Evolutionary conservation across 1,140 invertebrate species (phyloP).

Genomic region (Hypothenemus hampei): DNA sequence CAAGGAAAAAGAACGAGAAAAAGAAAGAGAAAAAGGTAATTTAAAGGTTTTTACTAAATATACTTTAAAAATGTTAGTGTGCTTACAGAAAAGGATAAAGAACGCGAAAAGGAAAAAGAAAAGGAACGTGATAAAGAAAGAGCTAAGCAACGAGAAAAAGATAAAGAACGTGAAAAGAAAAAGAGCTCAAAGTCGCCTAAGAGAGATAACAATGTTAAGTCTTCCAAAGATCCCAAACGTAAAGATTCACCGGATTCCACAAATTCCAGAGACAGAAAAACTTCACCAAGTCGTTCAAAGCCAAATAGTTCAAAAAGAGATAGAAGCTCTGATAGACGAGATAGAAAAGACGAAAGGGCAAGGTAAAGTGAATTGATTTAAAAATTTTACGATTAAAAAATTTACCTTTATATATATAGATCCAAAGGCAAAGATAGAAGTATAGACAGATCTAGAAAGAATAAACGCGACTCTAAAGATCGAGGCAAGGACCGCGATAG

Average conservation of each 20-base stretch:
- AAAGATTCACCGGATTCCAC: slow-evolving; percentile 42
- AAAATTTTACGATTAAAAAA: background rate
- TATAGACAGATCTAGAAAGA: slow-evolving; percentile 32
- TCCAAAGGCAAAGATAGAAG: slow-evolving; percentile 30
- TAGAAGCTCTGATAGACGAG: slow-evolving; percentile 36
- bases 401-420: slow-evolving; percentile 9
- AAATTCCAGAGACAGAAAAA: slow-evolving; percentile 40
- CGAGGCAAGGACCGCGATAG: slow-evolving; percentile 48
- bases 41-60: background rate
- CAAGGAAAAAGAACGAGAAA: slow-evolving; percentile 37
- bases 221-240: slow-evolving; percentile 35
- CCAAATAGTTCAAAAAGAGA: slow-evolving; percentile 27
- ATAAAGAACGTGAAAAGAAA: slow-evolving; percentile 39
- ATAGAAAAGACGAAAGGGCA: slow-evolving; percentile 38
- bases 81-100: slow-evolving; percentile 33
- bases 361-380: slow-evolving; percentile 11
- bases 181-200: slow-evolving; percentile 39
- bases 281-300: slow-evolving; percentile 35
- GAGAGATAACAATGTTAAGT: slow-evolving; percentile 35
- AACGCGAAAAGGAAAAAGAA: slow-evolving; percentile 42
- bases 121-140: slow-evolving; percentile 40
- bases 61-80: slow-evolving; percentile 28
- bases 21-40: slow-evolving; percentile 40
- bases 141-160: slow-evolving; percentile 39
- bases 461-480: slow-evolving; percentile 40